These are phyloP conservation scores for Ammodytes dubius DNA, from an alignment of 2,113 vertebrate genomes.

Conservation along the genomic window DNA sequence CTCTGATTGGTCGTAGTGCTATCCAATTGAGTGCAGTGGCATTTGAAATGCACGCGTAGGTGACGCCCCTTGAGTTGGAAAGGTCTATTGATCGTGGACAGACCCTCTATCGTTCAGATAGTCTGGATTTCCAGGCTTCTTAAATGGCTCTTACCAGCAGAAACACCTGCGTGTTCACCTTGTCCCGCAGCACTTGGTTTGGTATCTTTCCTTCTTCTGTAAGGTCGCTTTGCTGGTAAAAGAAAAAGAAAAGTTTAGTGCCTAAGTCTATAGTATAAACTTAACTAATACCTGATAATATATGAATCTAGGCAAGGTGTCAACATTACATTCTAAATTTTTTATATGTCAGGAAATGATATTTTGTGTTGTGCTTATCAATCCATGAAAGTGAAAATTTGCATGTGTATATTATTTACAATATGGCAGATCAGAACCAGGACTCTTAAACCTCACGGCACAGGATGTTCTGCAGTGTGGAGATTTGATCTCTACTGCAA, in stretches of 20 bases:
- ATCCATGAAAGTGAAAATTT: neutral
- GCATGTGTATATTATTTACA: neutral
- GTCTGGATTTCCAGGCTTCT: too few species aligned
- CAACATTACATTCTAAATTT: neutral
- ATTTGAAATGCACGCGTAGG: too few species aligned
- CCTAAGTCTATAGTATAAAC: neutral
- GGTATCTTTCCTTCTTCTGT: constrained; percentile 49
- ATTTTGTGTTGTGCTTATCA: neutral
- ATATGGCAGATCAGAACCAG: neutral
- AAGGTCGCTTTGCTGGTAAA: constrained; percentile 56
- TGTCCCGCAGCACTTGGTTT: constrained; percentile 49
- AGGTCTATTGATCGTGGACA: too few species aligned
- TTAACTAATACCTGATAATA: neutral
- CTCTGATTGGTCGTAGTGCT: too few species aligned
- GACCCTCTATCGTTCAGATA: too few species aligned
- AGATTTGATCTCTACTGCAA: too few species aligned
- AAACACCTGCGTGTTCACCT: constrained; percentile 21
- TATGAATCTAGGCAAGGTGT: too few species aligned
- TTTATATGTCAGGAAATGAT: neutral
- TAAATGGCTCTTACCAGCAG: constrained; percentile 48
- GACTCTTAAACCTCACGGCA: neutral
- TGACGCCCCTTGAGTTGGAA: too few species aligned
- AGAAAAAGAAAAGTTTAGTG: neutral
- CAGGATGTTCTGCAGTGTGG: neutral
- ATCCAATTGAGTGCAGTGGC: too few species aligned